A percentile compares a stretch with the other conserved stretches of the same genome.
These are phyloP conservation scores for Syngnathoides biaculeatus DNA, from an alignment of 2,113 vertebrate species.

Conservation along the genomic window DNA sequence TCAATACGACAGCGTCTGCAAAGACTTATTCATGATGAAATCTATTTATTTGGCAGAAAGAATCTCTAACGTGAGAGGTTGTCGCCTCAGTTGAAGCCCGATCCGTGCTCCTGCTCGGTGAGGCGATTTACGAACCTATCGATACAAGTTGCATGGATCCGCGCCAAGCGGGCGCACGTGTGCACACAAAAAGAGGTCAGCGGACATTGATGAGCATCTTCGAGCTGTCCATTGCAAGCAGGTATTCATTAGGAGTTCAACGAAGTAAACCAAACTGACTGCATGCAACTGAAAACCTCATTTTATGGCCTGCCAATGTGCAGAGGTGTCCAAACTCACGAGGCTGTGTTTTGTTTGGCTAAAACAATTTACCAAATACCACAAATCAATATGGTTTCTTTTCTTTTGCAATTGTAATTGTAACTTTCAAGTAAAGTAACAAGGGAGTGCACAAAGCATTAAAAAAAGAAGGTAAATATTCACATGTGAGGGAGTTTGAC, in stretches of 20 bases:
- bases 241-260: constrained; percentile 58
- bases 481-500: no score
- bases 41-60: no score
- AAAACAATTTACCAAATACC: constrained; percentile 26
- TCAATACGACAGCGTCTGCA: not conserved
- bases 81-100: constrained; percentile 19
- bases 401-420: no score
- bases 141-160: constrained; percentile 29
- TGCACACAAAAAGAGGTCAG: constrained; percentile 25
- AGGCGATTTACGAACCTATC: constrained; percentile 57
- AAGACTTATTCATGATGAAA: no score
- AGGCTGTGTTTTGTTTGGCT: not conserved
- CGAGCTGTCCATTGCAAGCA: constrained; percentile 51
- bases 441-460: no score
- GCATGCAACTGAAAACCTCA: constrained; percentile 45
- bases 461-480: no score
- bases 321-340: constrained; percentile 32
- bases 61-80: not conserved
- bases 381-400: no score
- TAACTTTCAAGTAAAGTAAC: no score
- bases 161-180: constrained; percentile 2
- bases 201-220: constrained; percentile 52
- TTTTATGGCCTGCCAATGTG: constrained; percentile 27
- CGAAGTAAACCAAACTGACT: constrained; percentile 57
- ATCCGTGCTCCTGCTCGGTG: constrained; percentile 37